Conservation (phyloP, 2,113 vertebrate species). For the Aleadryas rufinucha region DNA sequence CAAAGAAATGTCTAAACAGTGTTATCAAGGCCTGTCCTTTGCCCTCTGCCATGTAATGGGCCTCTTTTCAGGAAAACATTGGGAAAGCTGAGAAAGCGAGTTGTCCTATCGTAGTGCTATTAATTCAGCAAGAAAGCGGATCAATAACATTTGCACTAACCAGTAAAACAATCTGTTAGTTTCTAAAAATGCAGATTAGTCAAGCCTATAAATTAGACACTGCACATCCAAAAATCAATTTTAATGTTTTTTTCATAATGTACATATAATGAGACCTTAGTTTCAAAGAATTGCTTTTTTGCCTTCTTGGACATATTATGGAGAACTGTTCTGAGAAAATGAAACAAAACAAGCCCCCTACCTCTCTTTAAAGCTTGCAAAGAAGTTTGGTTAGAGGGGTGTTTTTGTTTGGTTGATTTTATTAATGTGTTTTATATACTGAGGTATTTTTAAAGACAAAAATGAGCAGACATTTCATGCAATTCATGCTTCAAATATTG, state of each 20-base stretch:
- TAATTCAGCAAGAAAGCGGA: constrained; percentile 17
- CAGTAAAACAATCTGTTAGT: background rate
- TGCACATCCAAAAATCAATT: background rate
- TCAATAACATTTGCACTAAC: constrained; percentile 41
- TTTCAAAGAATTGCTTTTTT: background rate
- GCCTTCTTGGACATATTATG: background rate
- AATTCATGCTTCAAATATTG: background rate
- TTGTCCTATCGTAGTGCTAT: background rate
- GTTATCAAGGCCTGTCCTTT: constrained; percentile 79
- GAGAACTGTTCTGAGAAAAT: background rate
- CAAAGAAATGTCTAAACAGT: constrained; percentile 82
- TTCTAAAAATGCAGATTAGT: constrained; percentile 9
- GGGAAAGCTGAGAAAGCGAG: constrained; percentile 38
- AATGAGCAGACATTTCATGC: background rate
- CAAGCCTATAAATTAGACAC: background rate
- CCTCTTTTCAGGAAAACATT: constrained; percentile 55
- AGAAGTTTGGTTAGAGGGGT: background rate
- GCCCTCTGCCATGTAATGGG: constrained; percentile 68
- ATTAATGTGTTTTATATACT: background rate
- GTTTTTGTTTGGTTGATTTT: background rate
- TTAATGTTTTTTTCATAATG: background rate
- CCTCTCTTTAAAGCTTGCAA: background rate
- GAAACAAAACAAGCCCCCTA: background rate
- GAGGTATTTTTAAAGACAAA: background rate
- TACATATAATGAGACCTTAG: background rate